These are phyloP conservation scores for Xerus rutilus DNA, from an alignment of 2,797 vertebrate species.

Conservation along the genomic window DNA sequence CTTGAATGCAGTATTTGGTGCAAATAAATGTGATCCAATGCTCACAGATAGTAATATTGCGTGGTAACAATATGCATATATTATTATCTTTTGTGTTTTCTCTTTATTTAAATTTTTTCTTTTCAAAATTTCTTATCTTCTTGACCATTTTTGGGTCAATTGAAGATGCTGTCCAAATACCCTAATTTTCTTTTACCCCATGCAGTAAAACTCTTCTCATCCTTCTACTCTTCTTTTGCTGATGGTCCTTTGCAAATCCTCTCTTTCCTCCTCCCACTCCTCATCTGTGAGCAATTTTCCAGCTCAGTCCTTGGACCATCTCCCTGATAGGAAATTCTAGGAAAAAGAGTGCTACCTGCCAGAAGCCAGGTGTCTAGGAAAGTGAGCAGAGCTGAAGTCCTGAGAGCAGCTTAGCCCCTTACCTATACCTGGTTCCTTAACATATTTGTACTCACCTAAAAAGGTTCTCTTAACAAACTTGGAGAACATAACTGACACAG, in stretches of 20 bases:
- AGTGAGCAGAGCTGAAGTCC: background rate
- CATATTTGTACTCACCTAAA: background rate
- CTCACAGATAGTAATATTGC: background rate
- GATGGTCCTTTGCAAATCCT: background rate
- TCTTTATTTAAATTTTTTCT: background rate
- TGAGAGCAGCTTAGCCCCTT: background rate
- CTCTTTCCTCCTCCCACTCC: background rate
- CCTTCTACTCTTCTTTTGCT: background rate
- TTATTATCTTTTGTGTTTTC: background rate
- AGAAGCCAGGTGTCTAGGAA: background rate
- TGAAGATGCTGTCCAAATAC: background rate
- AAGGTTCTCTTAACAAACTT: conserved; percentile 1
- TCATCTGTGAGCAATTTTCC: background rate
- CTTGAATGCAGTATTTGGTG: background rate
- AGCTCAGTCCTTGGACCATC: background rate
- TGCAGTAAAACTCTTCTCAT: background rate
- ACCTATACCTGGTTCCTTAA: background rate
- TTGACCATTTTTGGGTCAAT: background rate
- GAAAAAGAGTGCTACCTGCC: background rate
- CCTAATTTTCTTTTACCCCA: background rate
- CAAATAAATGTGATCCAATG: background rate
- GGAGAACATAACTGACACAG: background rate
- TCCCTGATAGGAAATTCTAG: background rate
- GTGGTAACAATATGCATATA: background rate
- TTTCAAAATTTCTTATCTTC: conserved; percentile 37